Base-by-base conservation (phyloP, 2,797 vertebrate species). In the Uromys caudimaculatus region DNA sequence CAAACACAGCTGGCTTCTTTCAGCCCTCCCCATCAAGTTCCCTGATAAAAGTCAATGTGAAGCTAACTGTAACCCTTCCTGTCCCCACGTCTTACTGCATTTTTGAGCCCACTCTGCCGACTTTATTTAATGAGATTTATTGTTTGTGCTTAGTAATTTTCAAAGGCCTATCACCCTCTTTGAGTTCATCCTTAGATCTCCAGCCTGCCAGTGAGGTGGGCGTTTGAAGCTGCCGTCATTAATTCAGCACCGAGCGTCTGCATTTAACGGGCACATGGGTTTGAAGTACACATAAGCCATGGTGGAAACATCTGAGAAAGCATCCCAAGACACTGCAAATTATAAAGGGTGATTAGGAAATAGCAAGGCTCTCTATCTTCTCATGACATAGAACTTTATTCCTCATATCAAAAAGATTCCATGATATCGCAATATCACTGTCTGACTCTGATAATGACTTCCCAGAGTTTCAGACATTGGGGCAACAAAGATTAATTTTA, bases 191-290 rank as follows among this genome's bases (percentile, higher is more conserved):
- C 97, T 99, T 96, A 98, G 98, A 98, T 99, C 98, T 98, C 95
- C 90, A 77, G 98, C 95, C 89, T 88, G 96, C 97, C 96, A 69
- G 96, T 96, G 97, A 97, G 97, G 97, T 98, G 98, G 95, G 84
- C 93, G 98, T 99, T 98, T 98, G 98, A 99, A 99, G 98, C 96
- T 77, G 0, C 97, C 24, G 97, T 98, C 98, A 98, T 98, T 99
- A 98, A 98, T 98, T 98, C 98, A 97, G 97, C 41, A 97, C 96
- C 97, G 64, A 92, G 97, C 91, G 97, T 96, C 98, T 89, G 95
- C 97, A 96, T 98, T 98, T 98, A 98, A 92, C 47, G 67, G 76
- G 96, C 97, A 94, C 98, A 94, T 62, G 89, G 97, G 98, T 98
- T 96, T 98, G 98, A 98, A 98, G 98, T 98, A 44, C 97, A 96